Evolutionary conservation across 2,797 vertebrate genomes (phyloP).

Genomic region (Lepus oiostolus): DNA sequence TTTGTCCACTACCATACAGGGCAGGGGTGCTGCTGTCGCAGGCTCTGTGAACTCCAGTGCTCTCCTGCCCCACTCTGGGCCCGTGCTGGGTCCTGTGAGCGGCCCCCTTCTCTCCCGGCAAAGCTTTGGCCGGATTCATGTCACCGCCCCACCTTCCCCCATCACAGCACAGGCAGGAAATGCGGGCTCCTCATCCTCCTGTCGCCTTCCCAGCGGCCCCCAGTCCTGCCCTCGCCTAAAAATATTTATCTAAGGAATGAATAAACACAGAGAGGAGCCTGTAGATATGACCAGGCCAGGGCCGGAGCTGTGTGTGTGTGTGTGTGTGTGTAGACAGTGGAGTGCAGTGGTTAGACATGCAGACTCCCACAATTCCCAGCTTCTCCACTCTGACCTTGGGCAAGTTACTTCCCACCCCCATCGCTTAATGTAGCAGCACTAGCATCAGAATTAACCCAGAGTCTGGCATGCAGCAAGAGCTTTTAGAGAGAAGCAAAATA

Average conservation of each 20-base stretch:
- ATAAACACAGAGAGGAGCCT: constrained; percentile 41
- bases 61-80: fast-evolving
- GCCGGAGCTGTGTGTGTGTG: too few relatives aligned
- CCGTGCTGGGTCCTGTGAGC: fast-evolving
- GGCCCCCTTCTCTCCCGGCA: neutral
- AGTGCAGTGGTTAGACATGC: neutral
- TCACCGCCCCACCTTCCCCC: fast-evolving
- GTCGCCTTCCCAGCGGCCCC: neutral
- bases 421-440: fast-evolving
- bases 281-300: neutral
- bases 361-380: neutral
- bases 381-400: neutral
- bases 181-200: neutral
- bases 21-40: neutral
- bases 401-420: neutral
- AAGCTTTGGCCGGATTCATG: neutral
- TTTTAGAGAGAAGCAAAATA: neutral
- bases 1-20: neutral
- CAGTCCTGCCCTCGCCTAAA: neutral
- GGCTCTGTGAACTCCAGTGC: fast-evolving
- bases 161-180: fast-evolving
- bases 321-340: neutral
- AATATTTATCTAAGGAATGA: constrained; percentile 58
- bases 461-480: neutral
- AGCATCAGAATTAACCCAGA: neutral